Evolutionary conservation across 2,113 vertebrate species (phyloP), one percentile per base, ranked within the genome.

Genomic region (Syrmaticus mikado): DNA sequence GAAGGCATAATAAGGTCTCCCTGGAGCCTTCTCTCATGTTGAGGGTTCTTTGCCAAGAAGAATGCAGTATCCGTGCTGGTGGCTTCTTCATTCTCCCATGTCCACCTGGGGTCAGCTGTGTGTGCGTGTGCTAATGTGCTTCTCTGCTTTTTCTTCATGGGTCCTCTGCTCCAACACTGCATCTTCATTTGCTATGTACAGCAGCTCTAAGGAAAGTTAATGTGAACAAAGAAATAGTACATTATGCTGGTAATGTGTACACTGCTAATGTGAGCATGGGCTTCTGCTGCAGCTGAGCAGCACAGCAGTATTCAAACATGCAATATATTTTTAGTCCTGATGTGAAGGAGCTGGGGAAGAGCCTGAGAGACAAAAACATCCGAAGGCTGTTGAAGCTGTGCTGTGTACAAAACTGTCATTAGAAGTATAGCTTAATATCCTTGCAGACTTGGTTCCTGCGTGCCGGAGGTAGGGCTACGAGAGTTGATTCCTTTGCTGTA

Each of bases 1-100:
- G 45, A 46, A 46, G 45, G 18, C 45, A 46, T 19, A 10, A 11
- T 46, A 2, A 46, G 45, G 45, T 46, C 10, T 46, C 45, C 45
- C 45, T 20, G 19, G 19, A 46, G 19, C 19, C 19, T 46, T 46
- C 19, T 46, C 45, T 48, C 46, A 22, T 48, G 46, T 7, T 8
- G 1, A 10, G 38, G 43, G 6, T 11, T 19, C 52, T 78, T 52
- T 1, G 5, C 43, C 0, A 0, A 28, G 45, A 67, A 67, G 45
- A 67, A 6, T 0, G 0, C 0, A 0, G 5, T 46, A n/a, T 20
- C 38, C 1, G 0, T 20, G 12, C n/a, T 53, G 38, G 10, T 53
- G 38, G 15, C 0, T 15, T 3, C 10, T 58, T 28, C 57, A 36
- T 57, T 65, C 50, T 71, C 32, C 3, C 4, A 5, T 22, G 18